Evolutionary conservation across 2,888 invertebrate genomes (phyloP), one percentile per base, ranked within the genome.

Genomic region (Melikaiella ostensackeni): DNA sequence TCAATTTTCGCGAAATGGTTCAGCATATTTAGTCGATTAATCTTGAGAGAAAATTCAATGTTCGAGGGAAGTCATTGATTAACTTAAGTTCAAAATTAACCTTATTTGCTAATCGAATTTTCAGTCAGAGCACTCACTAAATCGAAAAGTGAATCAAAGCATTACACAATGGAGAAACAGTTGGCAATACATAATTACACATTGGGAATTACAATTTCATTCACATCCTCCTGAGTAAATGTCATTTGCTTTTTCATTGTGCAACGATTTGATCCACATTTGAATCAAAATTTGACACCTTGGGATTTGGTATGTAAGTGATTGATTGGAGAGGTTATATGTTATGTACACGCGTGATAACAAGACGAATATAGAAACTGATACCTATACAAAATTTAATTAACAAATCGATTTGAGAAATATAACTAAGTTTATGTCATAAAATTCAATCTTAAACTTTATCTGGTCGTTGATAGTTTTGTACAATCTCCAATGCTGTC

Each of bases 1-100:
- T 46, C n/a, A 70, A 50, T 70, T 70, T n/a, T 70, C 33, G 50
- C 33, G 2, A 50, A 11, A n/a, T 27, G 50, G 66, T 30, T 70
- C 19, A 24, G 16, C 42, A 38, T 24, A 42, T 64, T 42, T 7
- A 42, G 21, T 38, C 64, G 21, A 64, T 64, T 21, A 42, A 64
- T 35, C 24, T 57, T 57, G 11, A 24, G 13, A 9, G 57, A 6
- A 57, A 57, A 57, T 24, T 16, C 9, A 59, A 59, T 24, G 16
- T 27, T 59, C 11, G 5, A 27, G 27, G 16, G 27, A 27, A 59
- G 16, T 24, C 6, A 59, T 27, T 27, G 59, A 59, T 59, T 59
- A 16, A 59, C 24, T 27, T 59, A 0, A n/a, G 21, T 55, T 24
- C 5, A 24, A 27, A 24, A 21, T 24, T 13, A 57, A n/a, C 7